Base-by-base conservation (phyloP, 2,888 invertebrate genomes). In the Aporophyla lueneburgensis region DNA sequence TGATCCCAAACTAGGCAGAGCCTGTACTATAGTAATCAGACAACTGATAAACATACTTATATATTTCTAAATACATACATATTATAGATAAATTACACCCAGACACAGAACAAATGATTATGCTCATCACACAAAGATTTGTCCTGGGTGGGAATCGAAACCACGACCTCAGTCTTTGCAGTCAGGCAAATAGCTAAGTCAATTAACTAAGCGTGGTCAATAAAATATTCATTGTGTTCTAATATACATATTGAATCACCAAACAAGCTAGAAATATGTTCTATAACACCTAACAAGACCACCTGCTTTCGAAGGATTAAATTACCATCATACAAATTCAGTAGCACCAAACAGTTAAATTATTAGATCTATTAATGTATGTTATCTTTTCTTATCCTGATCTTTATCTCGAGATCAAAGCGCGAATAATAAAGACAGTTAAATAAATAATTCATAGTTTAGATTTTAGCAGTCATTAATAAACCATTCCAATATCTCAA, bases 401-500 rank as follows among this genome's bases (percentile, higher is more conserved):
- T 81, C 33, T 61, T 78, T 78, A 78, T 75, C 76, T 2, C 24
- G 19, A 61, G 54, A 82, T 80, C 82, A 65, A 69, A 69, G 59
- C 24, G 69, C 33, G 54, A 76, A 77, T 66, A 65, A 54, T 65
- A 61, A 66, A 77, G 40, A 82, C 69, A 46, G 2, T 67, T 24
- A 19, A 58, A 67, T 76, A 59, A 59, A 77, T 80, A 77, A 80
- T 80, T 65, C 12, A 69, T 51, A 40, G 21, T 56, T 56, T 21
- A 53, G 49, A 51, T 66, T 65, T 80, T 59, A 70, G 14, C 10
- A 14, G 65, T 71, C 80, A 83, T 83, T 67, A 80, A 80, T 80
- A 83, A 80, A 78, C 61, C 71, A 82, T 67, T 27, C 12, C 54
- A n/a, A 71, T 83, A 78, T 71, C 58, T 71, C 66, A 74, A 61